A percentile compares a stretch with the other conserved stretches of the same genome.
Evolutionary conservation across 2,113 vertebrate genomes (phyloP).

Genomic region (Actenoides lindsayi): DNA sequence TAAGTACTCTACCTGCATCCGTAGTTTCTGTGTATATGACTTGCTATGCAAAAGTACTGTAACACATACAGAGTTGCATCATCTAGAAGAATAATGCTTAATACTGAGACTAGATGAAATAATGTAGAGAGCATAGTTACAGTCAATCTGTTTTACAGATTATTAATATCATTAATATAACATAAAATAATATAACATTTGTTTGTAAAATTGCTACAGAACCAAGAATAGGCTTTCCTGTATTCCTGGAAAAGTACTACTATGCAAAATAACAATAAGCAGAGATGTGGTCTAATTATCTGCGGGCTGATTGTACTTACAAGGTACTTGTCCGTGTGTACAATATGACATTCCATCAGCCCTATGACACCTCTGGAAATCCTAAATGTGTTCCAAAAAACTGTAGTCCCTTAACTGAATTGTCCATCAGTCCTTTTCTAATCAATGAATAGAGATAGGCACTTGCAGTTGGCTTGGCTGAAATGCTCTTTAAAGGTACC

Average conservation of each 20-base stretch:
- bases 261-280: neutral
- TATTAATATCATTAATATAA: neutral
- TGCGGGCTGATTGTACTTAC: neutral
- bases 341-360: neutral
- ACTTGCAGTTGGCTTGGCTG: neutral
- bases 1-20: neutral
- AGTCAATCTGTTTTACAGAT: neutral
- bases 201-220: neutral
- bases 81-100: neutral
- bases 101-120: neutral
- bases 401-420: neutral
- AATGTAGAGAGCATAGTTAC: neutral
- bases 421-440: neutral
- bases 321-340: neutral
- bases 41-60: neutral
- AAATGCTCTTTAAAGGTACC: neutral
- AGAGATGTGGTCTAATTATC: neutral
- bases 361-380: neutral
- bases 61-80: neutral
- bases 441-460: neutral
- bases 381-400: neutral
- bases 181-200: neutral
- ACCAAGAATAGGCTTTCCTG: neutral
- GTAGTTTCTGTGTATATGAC: neutral
- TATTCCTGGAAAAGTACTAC: neutral